A percentile compares a stretch with the other conserved stretches of the same genome.
Conservation (phyloP, 2,888 invertebrate species). For the Drosophila falleni region DNA sequence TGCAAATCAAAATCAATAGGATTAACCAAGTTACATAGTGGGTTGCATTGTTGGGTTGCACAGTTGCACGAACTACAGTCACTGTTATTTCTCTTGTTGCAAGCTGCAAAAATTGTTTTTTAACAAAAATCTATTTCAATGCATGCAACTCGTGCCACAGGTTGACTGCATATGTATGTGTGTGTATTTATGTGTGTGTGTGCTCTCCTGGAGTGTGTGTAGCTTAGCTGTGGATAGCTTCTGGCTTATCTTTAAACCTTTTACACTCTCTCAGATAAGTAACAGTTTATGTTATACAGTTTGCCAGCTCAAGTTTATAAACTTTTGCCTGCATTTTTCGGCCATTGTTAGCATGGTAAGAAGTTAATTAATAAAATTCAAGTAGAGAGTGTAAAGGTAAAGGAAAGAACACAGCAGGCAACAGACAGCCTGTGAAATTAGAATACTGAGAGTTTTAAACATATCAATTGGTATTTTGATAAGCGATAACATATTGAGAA, state of each 20-base stretch:
- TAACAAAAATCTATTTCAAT: conserved; percentile 66
- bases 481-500: not conserved
- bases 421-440: not conserved
- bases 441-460: not conserved
- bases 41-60: conserved; percentile 34
- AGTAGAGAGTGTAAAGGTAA: conserved; percentile 1
- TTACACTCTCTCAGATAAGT: conserved; percentile 65
- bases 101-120: conserved; percentile 63
- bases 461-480: not conserved
- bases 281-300: conserved; percentile 56
- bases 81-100: conserved; percentile 28
- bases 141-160: conserved; percentile 31
- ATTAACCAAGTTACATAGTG: conserved; percentile 77
- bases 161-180: conserved; percentile 19
- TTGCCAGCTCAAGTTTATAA: conserved; percentile 33
- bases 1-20: conserved; percentile 83
- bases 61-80: conserved; percentile 19
- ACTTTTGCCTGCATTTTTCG: conserved; percentile 17
- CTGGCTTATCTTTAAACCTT: conserved; percentile 70
- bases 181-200: conserved; percentile 8
- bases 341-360: conserved; percentile 10
- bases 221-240: conserved; percentile 57
- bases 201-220: conserved; percentile 31
- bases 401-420: not conserved
- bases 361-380: conserved; percentile 31